A percentile compares a stretch with the other conserved stretches of the same genome.
phyloP scores from a whole-genome alignment of 2,888 invertebrate species.

The Tenthredo amoena region DNA sequence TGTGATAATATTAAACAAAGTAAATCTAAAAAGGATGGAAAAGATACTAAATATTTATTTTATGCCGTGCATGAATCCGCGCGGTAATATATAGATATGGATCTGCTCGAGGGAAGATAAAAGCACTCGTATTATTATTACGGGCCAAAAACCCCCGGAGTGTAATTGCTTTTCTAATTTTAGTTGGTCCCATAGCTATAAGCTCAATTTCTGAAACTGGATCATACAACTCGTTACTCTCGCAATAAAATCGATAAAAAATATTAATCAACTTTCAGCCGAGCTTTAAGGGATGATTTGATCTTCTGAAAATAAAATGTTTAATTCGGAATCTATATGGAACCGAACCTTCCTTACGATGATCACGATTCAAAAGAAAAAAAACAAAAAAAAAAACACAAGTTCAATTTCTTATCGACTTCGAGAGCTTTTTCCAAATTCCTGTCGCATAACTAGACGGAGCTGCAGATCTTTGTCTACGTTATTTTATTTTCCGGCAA shows the following conservation, averaged over 20 bases:
- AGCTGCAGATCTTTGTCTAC: not conserved
- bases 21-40: not conserved
- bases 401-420: not conserved
- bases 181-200: not conserved
- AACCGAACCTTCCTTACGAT: too few relatives aligned
- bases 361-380: not conserved
- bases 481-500: not conserved
- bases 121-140: not conserved
- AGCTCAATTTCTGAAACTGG: not conserved
- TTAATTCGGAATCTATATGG: too few relatives aligned
- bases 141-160: not conserved
- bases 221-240: not conserved
- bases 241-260: not conserved
- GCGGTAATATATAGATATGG: not conserved
- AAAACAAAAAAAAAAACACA: not conserved
- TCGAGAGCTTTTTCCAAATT: too few relatives aligned
- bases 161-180: slow-evolving; percentile 23
- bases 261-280: not conserved
- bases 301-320: too few relatives aligned
- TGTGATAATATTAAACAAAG: not conserved
- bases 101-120: not conserved
- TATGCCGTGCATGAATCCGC: not conserved
- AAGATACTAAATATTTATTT: slow-evolving; percentile 29
- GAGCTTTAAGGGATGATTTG: not conserved
- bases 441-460: not conserved